phyloP scores from a whole-genome alignment of 37 sponge, comb jelly and placozoan genomes.

The Amphimedon queenslandica region DNA sequence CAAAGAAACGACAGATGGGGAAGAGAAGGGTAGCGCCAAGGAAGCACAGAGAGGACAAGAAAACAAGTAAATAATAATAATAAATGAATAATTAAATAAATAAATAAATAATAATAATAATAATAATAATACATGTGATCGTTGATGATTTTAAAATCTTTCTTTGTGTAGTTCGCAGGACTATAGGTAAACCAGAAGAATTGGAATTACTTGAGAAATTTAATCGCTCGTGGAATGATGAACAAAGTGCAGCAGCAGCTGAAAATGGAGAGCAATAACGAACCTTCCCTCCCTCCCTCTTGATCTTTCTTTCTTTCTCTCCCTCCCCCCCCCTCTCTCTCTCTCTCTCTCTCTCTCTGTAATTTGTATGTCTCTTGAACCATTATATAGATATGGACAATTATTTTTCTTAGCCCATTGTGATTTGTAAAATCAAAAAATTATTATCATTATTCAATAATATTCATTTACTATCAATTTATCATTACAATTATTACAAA shows the following conservation, averaged over 20 bases:
- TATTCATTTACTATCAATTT: too few relatives aligned
- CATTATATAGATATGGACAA: background rate
- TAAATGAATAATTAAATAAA: background rate
- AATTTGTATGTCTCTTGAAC: background rate
- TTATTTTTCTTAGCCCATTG: background rate
- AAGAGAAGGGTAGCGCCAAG: background rate
- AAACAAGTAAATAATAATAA: constrained; percentile 34
- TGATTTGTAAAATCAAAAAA: too few relatives aligned
- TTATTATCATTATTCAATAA: too few relatives aligned
- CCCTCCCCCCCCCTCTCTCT: background rate
- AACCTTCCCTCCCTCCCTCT: too few relatives aligned
- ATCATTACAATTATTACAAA: too few relatives aligned
- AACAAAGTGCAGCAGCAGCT: background rate
- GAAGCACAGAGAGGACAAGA: constrained; percentile 20
- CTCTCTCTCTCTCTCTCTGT: background rate
- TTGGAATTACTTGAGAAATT: constrained; percentile 43
- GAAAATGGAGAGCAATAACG: background rate
- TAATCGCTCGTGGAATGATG: background rate
- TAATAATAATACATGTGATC: too few relatives aligned
- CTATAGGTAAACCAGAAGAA: constrained; percentile 61
- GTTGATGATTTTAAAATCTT: too few relatives aligned
- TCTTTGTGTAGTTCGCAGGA: constrained; percentile 69
- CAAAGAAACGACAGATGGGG: constrained; percentile 22
- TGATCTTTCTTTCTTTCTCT: background rate
- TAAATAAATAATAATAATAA: background rate